Evolutionary conservation across 2,113 vertebrate genomes (phyloP).

Genomic region (Amphilophus citrinellus): DNA sequence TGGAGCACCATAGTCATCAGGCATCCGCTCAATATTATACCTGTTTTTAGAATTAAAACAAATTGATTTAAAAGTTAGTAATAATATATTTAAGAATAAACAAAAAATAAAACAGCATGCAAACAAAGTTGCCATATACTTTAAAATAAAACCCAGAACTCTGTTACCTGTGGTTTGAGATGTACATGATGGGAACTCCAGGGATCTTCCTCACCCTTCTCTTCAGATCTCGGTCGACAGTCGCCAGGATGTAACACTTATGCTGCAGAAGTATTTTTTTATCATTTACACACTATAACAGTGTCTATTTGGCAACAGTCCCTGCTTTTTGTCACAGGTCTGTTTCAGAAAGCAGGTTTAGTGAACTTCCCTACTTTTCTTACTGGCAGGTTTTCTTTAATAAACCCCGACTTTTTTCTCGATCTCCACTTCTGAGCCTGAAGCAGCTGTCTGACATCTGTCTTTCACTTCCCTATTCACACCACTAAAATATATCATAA

Average conservation of each 20-base stretch:
- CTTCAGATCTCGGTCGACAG: conserved; percentile 97
- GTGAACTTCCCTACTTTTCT: background rate
- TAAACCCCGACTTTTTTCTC: background rate
- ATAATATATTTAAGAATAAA: background rate
- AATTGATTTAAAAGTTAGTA: background rate
- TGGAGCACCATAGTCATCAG: conserved; percentile 97
- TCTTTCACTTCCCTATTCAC: no score
- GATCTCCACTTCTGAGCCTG: background rate
- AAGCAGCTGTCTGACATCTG: no score
- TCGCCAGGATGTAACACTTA: conserved; percentile 99
- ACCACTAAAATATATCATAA: no score
- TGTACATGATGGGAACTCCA: conserved; percentile 99
- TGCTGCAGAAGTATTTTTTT: conserved; percentile 82
- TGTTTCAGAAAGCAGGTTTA: background rate
- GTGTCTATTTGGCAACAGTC: background rate
- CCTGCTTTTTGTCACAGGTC: background rate
- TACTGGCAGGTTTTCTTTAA: background rate
- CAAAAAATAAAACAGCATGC: background rate
- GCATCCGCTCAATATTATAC: conserved; percentile 98
- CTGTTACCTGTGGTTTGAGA: conserved; percentile 97
- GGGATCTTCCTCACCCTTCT: conserved; percentile 96
- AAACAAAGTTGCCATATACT: background rate
- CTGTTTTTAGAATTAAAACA: conserved; percentile 72
- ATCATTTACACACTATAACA: background rate
- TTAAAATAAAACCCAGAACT: background rate